Base-by-base conservation (phyloP, 2,797 vertebrate genomes). In the Apodemus agrarius region DNA sequence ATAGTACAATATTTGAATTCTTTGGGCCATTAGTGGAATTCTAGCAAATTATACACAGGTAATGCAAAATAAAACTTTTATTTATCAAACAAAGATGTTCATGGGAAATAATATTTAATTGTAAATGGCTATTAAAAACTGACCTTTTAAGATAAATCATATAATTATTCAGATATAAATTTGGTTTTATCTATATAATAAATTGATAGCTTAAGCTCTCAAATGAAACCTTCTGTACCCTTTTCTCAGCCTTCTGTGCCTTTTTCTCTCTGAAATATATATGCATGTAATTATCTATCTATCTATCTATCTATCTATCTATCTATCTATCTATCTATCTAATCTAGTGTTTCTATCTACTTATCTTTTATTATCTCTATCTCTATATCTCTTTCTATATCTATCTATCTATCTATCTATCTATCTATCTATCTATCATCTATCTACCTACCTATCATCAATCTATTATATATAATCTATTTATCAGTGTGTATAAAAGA, bases 71-170 rank as follows among this genome's bases (percentile, higher is more conserved):
- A 17, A 89, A 93, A 88, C 34, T 1, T 78, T 63, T 91, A 9
- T 78, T 89, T 94, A 92, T 57, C 0, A 91, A 91, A 88, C 24
- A n/a, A 86, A 91, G 1, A 92, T 89, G 74, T 84, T 24, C 4
- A 78, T 83, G 91, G 67, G 59, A 96, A 90, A 37, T 80, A 93
- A 79, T 69, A 95, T 63, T 83, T 74, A 94, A 78, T 24, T 52
- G 94, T 89, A 9, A 79, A 43, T 83, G 85, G 8, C 21, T 95
- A 57, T 76, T 86, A 12, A 88, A 93, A 95, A 74, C 19, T 81
- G 0, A 3, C 8, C 14, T 79, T 93, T 91, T 26, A 81, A 90
- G 26, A 14, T 92, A 78, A 96, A 69, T 31, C 63, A 76, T 59
- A 26, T 40, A 85, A 67, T 76, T 1, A 3, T 65, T 96, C 6